A percentile compares a stretch with the other conserved stretches of the same genome.
phyloP scores from a whole-genome alignment of 2,113 vertebrate species.

The Cromileptes altivelis region DNA sequence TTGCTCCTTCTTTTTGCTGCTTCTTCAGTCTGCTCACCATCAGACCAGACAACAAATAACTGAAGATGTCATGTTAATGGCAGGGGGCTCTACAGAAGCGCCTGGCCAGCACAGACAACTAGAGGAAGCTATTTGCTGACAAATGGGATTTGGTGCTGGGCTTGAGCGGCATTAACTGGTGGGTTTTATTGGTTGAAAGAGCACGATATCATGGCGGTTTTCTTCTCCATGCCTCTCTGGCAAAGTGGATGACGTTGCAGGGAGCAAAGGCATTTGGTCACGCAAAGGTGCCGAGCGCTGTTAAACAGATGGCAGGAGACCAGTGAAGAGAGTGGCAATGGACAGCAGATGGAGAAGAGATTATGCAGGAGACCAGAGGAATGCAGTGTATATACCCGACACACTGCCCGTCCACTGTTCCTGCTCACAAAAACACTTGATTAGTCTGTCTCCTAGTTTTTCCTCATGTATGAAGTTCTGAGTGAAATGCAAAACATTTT shows the following conservation, averaged over 20 bases:
- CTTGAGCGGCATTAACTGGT: conserved; percentile 79
- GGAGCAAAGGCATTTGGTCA: conserved; percentile 77
- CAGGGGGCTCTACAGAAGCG: conserved; percentile 68
- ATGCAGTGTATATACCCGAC: conserved; percentile 47
- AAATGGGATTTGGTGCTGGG: conserved; percentile 80
- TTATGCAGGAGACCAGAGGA: conserved; percentile 61
- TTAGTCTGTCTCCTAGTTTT: conserved; percentile 16
- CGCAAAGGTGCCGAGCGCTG: conserved; percentile 75
- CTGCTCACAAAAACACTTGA: conserved; percentile 36
- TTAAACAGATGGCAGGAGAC: conserved; percentile 82
- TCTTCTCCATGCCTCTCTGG: conserved; percentile 74
- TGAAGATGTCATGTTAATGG: conserved; percentile 69
- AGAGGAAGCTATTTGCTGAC: conserved; percentile 81
- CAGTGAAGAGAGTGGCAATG: conserved; percentile 78
- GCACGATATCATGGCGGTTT: conserved; percentile 78
- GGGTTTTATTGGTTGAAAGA: conserved; percentile 82
- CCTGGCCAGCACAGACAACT: conserved; percentile 69
- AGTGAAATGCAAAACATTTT: not conserved
- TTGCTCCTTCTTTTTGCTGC: conserved; percentile 42
- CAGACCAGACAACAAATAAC: conserved; percentile 66
- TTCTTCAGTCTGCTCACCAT: conserved; percentile 51
- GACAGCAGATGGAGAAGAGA: conserved; percentile 81
- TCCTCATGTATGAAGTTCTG: not conserved
- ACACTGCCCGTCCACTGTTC: conserved; percentile 38
- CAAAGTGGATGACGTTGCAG: conserved; percentile 72